These are phyloP conservation scores for Cladopsammia gracilis DNA, from an alignment of 64 coral and sea anemone genomes.

Conservation along the genomic window DNA sequence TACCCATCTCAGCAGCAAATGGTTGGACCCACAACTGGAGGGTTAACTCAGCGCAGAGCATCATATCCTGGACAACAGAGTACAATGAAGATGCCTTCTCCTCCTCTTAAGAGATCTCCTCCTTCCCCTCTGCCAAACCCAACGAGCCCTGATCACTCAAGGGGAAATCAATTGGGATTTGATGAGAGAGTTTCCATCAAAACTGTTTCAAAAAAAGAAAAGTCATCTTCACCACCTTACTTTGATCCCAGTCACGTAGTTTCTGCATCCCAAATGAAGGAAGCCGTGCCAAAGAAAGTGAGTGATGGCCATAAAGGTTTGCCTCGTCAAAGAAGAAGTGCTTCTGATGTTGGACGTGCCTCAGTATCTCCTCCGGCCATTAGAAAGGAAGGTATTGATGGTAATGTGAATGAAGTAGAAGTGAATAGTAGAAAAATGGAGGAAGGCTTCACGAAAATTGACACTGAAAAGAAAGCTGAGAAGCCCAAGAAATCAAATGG, in stretches of 20 bases:
- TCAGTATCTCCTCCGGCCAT: background rate
- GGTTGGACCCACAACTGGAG: conserved; percentile 7
- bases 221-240: background rate
- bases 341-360: conserved; percentile 4
- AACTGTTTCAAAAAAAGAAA: conserved; percentile 4
- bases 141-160: conserved; percentile 8
- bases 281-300: background rate
- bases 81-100: conserved; percentile 28
- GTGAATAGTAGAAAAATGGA: background rate
- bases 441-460: background rate
- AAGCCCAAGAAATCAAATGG: background rate
- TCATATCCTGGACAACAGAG: conserved; percentile 53
- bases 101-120: conserved; percentile 5
- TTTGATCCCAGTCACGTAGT: background rate
- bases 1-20: conserved; percentile 45
- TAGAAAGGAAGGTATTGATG: background rate
- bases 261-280: background rate
- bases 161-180: conserved; percentile 6
- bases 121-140: conserved; percentile 44
- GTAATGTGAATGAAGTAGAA: background rate
- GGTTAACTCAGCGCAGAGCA: background rate
- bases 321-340: conserved; percentile 8
- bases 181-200: background rate
- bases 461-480: background rate
- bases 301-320: conserved; percentile 4